Conservation (phyloP, 1,140 invertebrate genomes). For the Macrostomum lignano region DNA sequence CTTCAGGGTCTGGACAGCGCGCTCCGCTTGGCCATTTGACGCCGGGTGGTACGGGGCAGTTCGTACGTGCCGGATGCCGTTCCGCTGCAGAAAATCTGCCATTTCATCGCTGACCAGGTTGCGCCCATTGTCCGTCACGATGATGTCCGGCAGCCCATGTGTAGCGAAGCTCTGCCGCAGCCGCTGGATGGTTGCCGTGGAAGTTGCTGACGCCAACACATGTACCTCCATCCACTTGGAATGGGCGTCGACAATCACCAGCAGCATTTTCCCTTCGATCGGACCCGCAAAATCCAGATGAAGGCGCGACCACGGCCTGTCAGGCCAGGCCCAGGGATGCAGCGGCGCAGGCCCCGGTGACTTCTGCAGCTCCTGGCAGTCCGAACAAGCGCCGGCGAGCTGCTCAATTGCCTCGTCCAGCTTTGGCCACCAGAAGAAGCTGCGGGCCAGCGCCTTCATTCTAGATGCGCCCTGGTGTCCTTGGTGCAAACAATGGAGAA, state of each 20-base stretch:
- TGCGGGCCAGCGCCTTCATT: slow-evolving; percentile 23
- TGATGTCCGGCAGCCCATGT: slow-evolving; percentile 9
- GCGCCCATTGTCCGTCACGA: slow-evolving; percentile 10
- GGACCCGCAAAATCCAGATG: slow-evolving; percentile 29
- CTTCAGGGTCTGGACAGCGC: no score
- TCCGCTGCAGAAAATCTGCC: no score
- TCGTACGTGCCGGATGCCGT: no score
- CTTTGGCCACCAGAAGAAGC: slow-evolving; percentile 26
- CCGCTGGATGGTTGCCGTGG: slow-evolving; percentile 6
- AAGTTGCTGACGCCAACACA: slow-evolving; percentile 7
- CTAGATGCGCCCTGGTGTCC: slow-evolving; percentile 24
- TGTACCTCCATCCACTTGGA: slow-evolving; percentile 30
- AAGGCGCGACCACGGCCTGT: slow-evolving; percentile 20
- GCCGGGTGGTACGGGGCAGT: no score
- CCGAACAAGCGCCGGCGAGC: slow-evolving; percentile 5
- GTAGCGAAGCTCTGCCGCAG: slow-evolving; percentile 10
- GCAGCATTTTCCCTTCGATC: slow-evolving; percentile 16
- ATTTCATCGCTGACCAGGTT: slow-evolving; percentile 9
- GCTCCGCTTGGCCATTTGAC: no score
- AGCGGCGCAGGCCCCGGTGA: slow-evolving; percentile 10
- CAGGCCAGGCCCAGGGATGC: slow-evolving; percentile 14
- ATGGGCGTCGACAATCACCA: slow-evolving; percentile 25
- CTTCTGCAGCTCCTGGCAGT: slow-evolving; percentile 6
- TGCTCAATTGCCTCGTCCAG: slow-evolving; percentile 23
- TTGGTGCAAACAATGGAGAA: slow-evolving; percentile 19